These are phyloP conservation scores for Morpho helenor DNA, from an alignment of 2,888 invertebrate species.

Conservation along the genomic window DNA sequence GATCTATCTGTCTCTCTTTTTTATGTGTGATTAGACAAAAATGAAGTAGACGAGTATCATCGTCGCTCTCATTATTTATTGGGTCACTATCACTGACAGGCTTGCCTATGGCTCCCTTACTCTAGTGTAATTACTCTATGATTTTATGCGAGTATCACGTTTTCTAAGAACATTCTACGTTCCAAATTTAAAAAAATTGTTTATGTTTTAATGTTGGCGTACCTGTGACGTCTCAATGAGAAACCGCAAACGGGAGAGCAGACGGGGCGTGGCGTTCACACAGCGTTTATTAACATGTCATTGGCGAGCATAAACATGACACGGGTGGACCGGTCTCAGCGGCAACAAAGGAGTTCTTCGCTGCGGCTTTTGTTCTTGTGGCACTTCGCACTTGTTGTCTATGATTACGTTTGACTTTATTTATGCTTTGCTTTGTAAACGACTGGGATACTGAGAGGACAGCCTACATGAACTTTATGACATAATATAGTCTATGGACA, in stretches of 20 bases:
- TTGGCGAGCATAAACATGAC: constrained; percentile 36
- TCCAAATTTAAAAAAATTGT: not conserved
- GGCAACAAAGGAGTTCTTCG: constrained; percentile 36
- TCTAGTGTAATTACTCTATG: too few relatives aligned
- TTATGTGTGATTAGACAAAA: too few relatives aligned
- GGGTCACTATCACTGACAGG: too few relatives aligned
- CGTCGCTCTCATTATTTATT: too few relatives aligned
- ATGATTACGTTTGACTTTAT: constrained; percentile 35
- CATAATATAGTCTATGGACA: not conserved
- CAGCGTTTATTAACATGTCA: constrained; percentile 59
- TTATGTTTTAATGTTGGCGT: not conserved
- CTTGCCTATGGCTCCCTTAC: too few relatives aligned
- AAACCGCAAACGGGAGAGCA: constrained; percentile 19
- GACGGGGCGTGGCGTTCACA: constrained; percentile 36
- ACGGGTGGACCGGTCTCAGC: constrained; percentile 37
- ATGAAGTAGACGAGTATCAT: too few relatives aligned
- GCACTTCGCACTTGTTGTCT: constrained; percentile 49
- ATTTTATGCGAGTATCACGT: too few relatives aligned
- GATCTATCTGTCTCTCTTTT: too few relatives aligned
- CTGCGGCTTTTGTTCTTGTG: constrained; percentile 44
- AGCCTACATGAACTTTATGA: not conserved
- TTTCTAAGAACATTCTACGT: not conserved
- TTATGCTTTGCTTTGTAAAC: constrained; percentile 12
- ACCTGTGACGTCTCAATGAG: constrained; percentile 7
- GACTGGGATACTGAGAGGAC: not conserved